phyloP scores from a whole-genome alignment of 2,797 vertebrate genomes.

The Schizopygopsis malacanthus region DNA sequence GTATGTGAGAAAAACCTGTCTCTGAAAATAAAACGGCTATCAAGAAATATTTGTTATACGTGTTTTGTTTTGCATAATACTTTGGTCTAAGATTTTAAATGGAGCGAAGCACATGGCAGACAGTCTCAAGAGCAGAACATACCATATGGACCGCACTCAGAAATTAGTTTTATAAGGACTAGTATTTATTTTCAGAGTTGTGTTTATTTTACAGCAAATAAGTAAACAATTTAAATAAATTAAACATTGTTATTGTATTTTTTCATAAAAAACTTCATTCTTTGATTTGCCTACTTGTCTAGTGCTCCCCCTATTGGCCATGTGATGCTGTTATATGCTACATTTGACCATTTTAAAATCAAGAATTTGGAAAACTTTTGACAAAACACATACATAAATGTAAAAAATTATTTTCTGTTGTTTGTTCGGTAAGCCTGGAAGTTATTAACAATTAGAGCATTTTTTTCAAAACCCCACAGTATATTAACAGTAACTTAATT shows the following conservation, averaged over 20 bases:
- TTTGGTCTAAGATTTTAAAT: background rate
- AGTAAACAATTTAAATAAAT: no score
- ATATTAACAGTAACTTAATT: no score
- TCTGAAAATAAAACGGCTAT: slow-evolving; percentile 56
- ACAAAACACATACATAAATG: no score
- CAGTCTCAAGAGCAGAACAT: background rate
- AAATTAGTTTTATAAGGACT: background rate
- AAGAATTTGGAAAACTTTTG: background rate
- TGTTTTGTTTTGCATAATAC: background rate
- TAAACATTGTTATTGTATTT: no score
- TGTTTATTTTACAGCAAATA: background rate
- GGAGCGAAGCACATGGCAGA: background rate
- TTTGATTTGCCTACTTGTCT: no score
- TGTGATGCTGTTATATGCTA: background rate
- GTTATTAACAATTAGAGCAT: no score
- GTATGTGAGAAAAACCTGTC: slow-evolving; percentile 22
- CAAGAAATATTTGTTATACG: background rate
- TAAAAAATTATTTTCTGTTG: no score
- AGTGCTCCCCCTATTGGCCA: no score
- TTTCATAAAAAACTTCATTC: no score
- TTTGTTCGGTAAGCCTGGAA: no score
- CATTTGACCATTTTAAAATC: background rate
- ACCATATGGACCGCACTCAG: background rate
- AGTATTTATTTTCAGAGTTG: background rate
- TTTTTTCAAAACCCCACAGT: no score